phyloP scores from a whole-genome alignment of 92 coral and sea anemone genomes.

The Diadumene lineata region DNA sequence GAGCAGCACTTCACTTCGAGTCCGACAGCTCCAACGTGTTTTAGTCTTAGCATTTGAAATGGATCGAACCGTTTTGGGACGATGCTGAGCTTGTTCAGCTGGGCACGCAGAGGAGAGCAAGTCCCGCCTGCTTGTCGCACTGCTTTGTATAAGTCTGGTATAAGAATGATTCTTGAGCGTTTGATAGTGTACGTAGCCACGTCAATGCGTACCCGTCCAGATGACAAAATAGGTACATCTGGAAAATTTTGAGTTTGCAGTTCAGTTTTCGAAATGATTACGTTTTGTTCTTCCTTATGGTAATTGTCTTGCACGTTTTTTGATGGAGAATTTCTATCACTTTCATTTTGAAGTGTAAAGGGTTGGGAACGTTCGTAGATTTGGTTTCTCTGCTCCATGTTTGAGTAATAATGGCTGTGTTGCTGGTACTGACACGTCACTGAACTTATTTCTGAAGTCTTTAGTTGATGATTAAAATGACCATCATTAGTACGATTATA shows the following conservation, averaged over 20 bases:
- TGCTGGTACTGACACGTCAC: too few relatives aligned
- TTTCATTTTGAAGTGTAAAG: not conserved
- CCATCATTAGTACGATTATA: constrained; percentile 9
- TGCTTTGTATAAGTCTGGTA: constrained; percentile 63
- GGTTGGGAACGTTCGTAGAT: not conserved
- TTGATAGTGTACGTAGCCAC: constrained; percentile 31
- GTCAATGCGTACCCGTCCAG: too few relatives aligned
- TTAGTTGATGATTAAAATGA: not conserved
- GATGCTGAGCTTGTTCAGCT: constrained; percentile 60
- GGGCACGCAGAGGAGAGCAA: constrained; percentile 44
- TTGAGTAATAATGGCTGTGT: too few relatives aligned
- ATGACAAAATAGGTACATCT: not conserved
- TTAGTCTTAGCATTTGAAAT: constrained; percentile 46
- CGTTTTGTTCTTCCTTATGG: not conserved
- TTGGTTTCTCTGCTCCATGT: not conserved
- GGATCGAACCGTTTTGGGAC: constrained; percentile 50
- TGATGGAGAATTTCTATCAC: not conserved
- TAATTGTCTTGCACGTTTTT: not conserved
- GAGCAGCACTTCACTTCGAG: constrained; percentile 67
- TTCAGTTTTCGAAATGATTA: not conserved
- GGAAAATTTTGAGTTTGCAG: not conserved
- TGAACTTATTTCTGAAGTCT: too few relatives aligned
- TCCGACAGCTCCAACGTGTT: constrained; percentile 52
- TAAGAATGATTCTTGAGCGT: constrained; percentile 27
- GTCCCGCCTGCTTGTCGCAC: constrained; percentile 62